These are phyloP conservation scores for Clarias fuscus DNA, from an alignment of 2,797 vertebrate species.

Conservation along the genomic window DNA sequence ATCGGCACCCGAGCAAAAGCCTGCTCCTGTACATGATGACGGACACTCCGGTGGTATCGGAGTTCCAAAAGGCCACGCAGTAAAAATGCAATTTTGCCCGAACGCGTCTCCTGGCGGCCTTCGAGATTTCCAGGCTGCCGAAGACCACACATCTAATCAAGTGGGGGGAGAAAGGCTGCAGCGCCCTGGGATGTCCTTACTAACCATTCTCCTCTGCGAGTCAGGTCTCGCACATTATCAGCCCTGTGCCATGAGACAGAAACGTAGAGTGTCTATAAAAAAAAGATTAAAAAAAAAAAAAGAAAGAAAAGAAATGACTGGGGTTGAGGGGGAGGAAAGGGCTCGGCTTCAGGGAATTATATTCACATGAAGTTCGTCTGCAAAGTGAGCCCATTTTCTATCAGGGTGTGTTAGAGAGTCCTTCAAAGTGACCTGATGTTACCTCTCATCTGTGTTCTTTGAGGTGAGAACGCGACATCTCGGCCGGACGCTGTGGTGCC, in stretches of 20 bases:
- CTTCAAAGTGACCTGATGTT: constrained; percentile 25
- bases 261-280: not conserved
- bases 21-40: constrained; percentile 39
- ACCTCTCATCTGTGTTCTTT: constrained; percentile 24
- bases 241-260: constrained; percentile 24
- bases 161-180: constrained; percentile 30
- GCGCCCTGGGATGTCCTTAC: constrained; percentile 37
- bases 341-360: not conserved
- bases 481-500: constrained; percentile 48
- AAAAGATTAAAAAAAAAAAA: not conserved
- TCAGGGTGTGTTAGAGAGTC: constrained; percentile 14
- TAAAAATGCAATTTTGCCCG: constrained; percentile 63
- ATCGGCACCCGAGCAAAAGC: constrained; percentile 26
- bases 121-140: constrained; percentile 54
- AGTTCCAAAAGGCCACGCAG: constrained; percentile 50
- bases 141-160: constrained; percentile 58
- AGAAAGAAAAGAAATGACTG: not conserved
- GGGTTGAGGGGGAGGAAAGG: not conserved
- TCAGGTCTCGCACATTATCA: constrained; percentile 36
- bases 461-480: constrained; percentile 27
- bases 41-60: not conserved
- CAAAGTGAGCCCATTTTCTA: not conserved
- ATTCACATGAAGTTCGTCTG: not conserved
- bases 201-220: constrained; percentile 36
- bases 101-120: constrained; percentile 55